Conservation (phyloP, 2,888 invertebrate species). For the Pachycephus smyrnensis region DNA sequence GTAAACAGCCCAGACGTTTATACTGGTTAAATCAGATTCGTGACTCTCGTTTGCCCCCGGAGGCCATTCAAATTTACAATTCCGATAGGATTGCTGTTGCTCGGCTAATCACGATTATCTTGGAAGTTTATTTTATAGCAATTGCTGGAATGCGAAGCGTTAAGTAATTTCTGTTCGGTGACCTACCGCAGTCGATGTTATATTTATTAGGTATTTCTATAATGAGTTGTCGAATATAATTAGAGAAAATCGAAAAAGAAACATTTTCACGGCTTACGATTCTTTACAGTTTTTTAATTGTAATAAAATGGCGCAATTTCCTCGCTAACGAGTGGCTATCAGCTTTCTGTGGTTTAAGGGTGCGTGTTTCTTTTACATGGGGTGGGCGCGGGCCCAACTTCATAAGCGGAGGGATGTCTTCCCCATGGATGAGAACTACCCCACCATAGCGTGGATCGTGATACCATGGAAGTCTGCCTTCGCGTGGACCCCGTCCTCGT, state of each 20-base stretch:
- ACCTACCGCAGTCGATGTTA: not conserved
- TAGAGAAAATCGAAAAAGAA: not conserved
- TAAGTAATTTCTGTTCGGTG: not conserved
- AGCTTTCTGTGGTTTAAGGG: not conserved
- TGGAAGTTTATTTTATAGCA: not conserved
- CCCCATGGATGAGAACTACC: not conserved
- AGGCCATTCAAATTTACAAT: not conserved
- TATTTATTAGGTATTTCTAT: no score
- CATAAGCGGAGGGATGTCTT: not conserved
- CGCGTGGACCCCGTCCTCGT: slow-evolving; percentile 10
- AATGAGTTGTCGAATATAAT: not conserved
- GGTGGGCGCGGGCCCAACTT: not conserved
- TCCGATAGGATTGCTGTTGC: not conserved
- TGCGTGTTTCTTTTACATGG: not conserved
- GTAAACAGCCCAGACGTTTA: not conserved
- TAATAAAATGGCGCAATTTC: not conserved
- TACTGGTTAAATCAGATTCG: not conserved
- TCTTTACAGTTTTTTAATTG: not conserved
- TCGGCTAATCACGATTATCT: not conserved
- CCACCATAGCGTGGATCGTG: not conserved
- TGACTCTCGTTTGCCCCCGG: not conserved
- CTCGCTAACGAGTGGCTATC: not conserved
- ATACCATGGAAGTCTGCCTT: not conserved
- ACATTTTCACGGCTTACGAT: no score
- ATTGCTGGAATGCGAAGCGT: not conserved